phyloP scores from a whole-genome alignment of 2,113 vertebrate species.

The Chaetodon trifascialis region DNA sequence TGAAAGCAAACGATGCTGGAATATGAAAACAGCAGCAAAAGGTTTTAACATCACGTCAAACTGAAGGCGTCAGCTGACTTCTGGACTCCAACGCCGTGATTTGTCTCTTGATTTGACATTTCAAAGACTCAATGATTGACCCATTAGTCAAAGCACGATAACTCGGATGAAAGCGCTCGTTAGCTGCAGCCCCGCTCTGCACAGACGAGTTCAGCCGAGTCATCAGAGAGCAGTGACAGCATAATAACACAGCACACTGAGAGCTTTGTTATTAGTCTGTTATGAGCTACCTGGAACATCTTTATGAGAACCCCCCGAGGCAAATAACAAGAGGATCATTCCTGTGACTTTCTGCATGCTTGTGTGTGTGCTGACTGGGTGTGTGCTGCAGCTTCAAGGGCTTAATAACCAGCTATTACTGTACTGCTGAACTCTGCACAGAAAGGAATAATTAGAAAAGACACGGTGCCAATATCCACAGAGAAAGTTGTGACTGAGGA shows the following conservation, averaged over 20 bases:
- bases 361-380: constrained; percentile 2
- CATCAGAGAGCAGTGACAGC: background rate
- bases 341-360: background rate
- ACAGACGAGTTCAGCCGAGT: background rate
- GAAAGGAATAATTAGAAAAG: constrained; percentile 13
- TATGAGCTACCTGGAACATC: background rate
- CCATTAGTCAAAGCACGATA: too few species aligned
- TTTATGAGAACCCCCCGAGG: background rate
- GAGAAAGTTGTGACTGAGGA: constrained; percentile 25
- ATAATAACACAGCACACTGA: background rate
- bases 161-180: too few species aligned
- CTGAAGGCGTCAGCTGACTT: too few species aligned
- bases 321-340: constrained; percentile 14
- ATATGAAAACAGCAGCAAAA: too few species aligned
- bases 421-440: background rate
- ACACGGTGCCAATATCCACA: constrained; percentile 32
- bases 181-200: too few species aligned
- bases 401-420: background rate
- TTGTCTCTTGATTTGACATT: too few species aligned
- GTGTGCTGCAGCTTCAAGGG: background rate
- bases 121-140: too few species aligned
- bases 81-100: too few species aligned
- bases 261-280: background rate
- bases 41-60: too few species aligned
- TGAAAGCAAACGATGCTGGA: too few species aligned